Conservation (phyloP, 92 coral and sea anemone genomes). For the Phenganax marumi region DNA sequence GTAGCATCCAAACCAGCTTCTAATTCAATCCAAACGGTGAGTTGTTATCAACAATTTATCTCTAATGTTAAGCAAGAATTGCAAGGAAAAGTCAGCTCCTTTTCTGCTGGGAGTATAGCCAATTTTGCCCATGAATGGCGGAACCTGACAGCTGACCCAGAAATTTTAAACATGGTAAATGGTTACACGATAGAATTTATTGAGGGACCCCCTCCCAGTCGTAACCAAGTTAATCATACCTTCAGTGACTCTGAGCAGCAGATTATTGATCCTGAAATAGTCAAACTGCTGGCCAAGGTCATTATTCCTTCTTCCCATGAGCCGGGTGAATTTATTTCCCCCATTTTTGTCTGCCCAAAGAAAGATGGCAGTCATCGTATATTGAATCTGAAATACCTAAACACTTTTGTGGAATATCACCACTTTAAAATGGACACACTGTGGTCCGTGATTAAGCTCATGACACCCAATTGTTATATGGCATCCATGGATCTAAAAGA, state of each 20-base stretch:
- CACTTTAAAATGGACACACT: too few species aligned
- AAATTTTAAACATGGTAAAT: not conserved
- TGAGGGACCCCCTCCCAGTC: slow-evolving; percentile 6
- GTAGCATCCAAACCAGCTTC: not conserved
- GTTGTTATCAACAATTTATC: not conserved
- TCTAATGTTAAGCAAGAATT: not conserved
- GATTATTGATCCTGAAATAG: slow-evolving; percentile 1
- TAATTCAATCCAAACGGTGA: not conserved
- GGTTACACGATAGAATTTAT: not conserved
- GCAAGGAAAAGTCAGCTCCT: not conserved
- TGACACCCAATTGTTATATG: too few species aligned
- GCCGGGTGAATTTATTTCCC: too few species aligned
- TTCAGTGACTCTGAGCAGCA: not conserved
- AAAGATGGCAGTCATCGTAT: not conserved
- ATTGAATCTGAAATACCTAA: not conserved
- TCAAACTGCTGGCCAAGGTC: not conserved
- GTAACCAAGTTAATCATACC: not conserved
- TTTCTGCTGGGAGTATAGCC: not conserved
- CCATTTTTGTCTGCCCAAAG: not conserved
- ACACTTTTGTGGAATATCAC: not conserved
- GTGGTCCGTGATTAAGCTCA: too few species aligned
- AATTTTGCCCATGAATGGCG: not conserved
- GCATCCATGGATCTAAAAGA: too few species aligned
- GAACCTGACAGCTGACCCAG: not conserved
- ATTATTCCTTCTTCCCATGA: not conserved